Conservation (phyloP, 2,888 invertebrate genomes). For the Sinopyrophorus schimmeli region DNA sequence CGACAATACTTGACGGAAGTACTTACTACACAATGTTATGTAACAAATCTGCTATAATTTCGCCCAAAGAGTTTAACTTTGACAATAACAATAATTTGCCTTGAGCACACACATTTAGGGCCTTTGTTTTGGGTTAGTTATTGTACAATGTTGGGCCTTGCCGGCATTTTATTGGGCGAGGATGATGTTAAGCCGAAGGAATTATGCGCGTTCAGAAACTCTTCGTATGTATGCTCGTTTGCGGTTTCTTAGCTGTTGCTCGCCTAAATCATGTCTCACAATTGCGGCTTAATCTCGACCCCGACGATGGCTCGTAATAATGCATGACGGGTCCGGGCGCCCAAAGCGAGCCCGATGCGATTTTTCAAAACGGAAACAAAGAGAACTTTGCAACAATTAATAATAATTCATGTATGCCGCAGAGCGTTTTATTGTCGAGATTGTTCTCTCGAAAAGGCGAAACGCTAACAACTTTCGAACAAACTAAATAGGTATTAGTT, state of each 20-base stretch:
- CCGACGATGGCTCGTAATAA: conserved; percentile 19
- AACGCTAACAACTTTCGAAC: conserved; percentile 22
- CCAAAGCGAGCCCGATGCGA: not conserved
- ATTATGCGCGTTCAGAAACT: conserved; percentile 41
- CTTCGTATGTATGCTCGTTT: conserved; percentile 37
- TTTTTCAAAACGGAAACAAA: conserved; percentile 17
- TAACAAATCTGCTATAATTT: conserved; percentile 29
- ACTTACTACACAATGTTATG: conserved; percentile 25
- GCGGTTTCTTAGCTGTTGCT: conserved; percentile 30
- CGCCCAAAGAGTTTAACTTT: conserved; percentile 36
- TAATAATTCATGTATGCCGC: conserved; percentile 22
- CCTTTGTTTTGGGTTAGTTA: conserved; percentile 40
- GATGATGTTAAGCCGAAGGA: conserved; percentile 38
- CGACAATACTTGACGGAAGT: conserved; percentile 28
- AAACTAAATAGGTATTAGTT: conserved; percentile 27
- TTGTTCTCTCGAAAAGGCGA: conserved; percentile 21
- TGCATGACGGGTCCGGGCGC: too few species aligned
- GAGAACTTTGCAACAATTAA: conserved; percentile 22
- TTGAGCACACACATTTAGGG: conserved; percentile 36
- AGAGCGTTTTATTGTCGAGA: conserved; percentile 13
- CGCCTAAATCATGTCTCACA: conserved; percentile 29
- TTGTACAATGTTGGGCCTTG: conserved; percentile 36
- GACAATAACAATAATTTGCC: conserved; percentile 42
- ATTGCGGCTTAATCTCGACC: conserved; percentile 28
- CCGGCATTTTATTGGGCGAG: conserved; percentile 39